These are phyloP conservation scores for Camelus dromedarius DNA, from an alignment of 2,113 vertebrate genomes.

Conservation along the genomic window DNA sequence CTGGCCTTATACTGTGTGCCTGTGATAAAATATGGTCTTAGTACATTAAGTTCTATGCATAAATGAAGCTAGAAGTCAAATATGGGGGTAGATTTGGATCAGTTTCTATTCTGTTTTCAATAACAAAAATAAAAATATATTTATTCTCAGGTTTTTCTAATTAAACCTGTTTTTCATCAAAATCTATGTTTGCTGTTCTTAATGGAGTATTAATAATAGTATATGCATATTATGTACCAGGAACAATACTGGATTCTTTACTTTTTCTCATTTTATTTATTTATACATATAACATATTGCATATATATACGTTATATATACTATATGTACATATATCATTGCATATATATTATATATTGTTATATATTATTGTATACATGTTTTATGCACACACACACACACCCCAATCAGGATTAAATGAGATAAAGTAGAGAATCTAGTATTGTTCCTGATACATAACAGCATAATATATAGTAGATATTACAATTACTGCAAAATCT, in stretches of 20 bases:
- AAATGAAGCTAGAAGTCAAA: neutral
- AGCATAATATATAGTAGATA: neutral
- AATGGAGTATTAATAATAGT: neutral
- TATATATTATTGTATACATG: neutral
- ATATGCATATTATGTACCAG: neutral
- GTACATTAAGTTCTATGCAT: neutral
- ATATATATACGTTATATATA: neutral
- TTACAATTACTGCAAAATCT: neutral
- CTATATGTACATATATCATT: neutral
- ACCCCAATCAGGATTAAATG: neutral
- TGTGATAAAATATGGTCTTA: neutral
- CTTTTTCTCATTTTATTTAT: neutral
- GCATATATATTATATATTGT: neutral
- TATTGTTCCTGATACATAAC: neutral
- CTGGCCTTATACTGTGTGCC: neutral
- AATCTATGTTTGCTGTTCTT: constrained; percentile 1
- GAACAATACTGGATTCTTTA: neutral
- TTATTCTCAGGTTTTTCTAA: neutral
- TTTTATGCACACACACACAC: neutral
- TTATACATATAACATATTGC: neutral
- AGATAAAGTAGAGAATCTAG: neutral
- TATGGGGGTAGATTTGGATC: neutral
- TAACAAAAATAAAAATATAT: constrained; percentile 19
- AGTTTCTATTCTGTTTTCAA: constrained; percentile 14
- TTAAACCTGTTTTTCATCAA: neutral